A percentile compares a stretch with the other conserved stretches of the same genome.
These are phyloP conservation scores for Argyrosomus regius DNA, from an alignment of 2,797 vertebrate genomes.

Conservation along the genomic window DNA sequence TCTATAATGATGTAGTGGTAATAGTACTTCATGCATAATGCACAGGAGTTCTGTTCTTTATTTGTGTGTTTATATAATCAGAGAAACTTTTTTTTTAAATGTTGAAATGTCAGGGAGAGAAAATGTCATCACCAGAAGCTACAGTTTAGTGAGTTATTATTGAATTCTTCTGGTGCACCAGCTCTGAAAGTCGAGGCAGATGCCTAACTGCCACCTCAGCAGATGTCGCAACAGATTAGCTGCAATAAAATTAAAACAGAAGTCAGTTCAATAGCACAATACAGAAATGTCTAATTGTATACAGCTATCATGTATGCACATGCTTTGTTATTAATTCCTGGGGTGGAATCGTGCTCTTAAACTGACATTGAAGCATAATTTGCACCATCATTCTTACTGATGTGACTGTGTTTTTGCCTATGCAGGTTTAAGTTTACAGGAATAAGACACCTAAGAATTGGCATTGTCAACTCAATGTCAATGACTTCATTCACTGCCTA, in stretches of 20 bases:
- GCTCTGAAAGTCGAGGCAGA: constrained; percentile 23
- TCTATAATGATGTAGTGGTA: constrained; percentile 53
- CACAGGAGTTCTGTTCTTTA: neutral
- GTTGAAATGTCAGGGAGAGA: constrained; percentile 4
- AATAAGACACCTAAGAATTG: neutral
- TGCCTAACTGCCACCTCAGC: constrained; percentile 35
- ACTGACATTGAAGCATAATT: neutral
- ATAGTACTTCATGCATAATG: constrained; percentile 23
- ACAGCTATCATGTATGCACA: neutral
- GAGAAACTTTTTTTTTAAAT: neutral
- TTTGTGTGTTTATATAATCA: neutral
- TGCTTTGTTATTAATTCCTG: neutral
- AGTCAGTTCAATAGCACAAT: constrained; percentile 5
- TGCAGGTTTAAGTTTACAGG: neutral
- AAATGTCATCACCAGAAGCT: constrained; percentile 1
- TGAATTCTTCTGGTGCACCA: constrained; percentile 1
- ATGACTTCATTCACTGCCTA: neutral
- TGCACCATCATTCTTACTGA: neutral
- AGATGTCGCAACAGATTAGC: constrained; percentile 40
- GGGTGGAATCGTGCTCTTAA: neutral
- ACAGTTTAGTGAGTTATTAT: constrained; percentile 12
- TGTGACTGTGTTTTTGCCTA: neutral
- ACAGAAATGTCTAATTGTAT: constrained; percentile 4
- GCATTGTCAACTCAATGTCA: neutral
- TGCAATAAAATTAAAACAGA: constrained; percentile 29